These are phyloP conservation scores for Tanytarsus gracilentus DNA, from an alignment of 2,888 invertebrate genomes.

Conservation along the genomic window DNA sequence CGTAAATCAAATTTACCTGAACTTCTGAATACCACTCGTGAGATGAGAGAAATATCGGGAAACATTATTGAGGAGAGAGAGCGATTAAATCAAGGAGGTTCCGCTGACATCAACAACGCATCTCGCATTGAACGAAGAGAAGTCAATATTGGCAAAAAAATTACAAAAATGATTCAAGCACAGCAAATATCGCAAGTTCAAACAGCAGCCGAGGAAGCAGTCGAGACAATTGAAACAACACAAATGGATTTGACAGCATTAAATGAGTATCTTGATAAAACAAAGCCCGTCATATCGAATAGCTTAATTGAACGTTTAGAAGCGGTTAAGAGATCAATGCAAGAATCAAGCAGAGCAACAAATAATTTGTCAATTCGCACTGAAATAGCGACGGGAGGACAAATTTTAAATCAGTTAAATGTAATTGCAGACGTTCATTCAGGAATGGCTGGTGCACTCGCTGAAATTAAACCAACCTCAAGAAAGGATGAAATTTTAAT, in stretches of 20 bases:
- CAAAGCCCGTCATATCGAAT: neutral
- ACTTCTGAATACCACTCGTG: neutral
- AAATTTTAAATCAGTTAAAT: neutral
- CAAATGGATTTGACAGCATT: neutral
- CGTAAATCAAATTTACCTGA: neutral
- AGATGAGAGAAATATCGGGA: neutral
- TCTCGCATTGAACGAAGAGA: neutral
- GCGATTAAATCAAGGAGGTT: neutral
- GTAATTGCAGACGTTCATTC: neutral
- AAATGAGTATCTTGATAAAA: neutral
- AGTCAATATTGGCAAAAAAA: neutral
- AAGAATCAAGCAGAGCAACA: too few relatives aligned
- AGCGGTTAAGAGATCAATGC: too few relatives aligned
- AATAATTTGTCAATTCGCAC: too few relatives aligned
- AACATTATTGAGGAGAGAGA: neutral
- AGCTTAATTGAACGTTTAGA: neutral
- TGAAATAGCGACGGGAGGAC: too few relatives aligned
- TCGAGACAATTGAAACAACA: neutral
- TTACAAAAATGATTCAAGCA: neutral
- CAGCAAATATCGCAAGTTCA: neutral
- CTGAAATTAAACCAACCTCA: neutral
- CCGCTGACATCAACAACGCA: neutral
- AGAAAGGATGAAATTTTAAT: neutral
- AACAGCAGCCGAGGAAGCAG: neutral
- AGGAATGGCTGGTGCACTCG: neutral